Conservation (phyloP, 2,797 vertebrate genomes). For the Otolemur crassicaudatus region DNA sequence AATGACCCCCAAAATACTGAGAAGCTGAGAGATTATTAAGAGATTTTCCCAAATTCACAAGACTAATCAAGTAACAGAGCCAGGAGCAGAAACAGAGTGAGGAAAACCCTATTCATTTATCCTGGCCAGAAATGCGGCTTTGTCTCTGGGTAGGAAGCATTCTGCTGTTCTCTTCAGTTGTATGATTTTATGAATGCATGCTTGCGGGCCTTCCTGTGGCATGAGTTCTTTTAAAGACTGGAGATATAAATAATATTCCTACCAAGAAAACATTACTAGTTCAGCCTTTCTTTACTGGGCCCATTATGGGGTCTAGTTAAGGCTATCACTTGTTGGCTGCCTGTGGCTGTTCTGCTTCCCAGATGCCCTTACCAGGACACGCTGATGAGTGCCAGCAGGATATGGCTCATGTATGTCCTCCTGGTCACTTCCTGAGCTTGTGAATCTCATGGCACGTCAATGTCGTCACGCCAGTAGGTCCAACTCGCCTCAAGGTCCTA, state of each 20-base stretch:
- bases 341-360: neutral
- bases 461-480: neutral
- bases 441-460: neutral
- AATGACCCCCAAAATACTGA: neutral
- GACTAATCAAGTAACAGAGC: neutral
- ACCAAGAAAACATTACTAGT: conserved; percentile 18
- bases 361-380: neutral
- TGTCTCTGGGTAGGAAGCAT: conserved; percentile 2
- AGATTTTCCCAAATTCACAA: neutral
- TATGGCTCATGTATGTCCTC: neutral
- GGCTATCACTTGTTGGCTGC: neutral
- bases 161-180: neutral
- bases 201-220: neutral
- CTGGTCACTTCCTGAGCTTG: neutral
- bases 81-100: neutral
- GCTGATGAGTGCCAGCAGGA: neutral
- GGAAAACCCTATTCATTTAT: neutral
- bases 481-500: neutral
- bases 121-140: conserved; percentile 15
- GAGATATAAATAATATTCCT: conserved; percentile 37
- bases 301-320: neutral
- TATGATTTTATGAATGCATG: neutral
- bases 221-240: neutral
- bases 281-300: conserved; percentile 20
- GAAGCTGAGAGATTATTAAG: neutral